Evolutionary conservation across 1,140 invertebrate genomes (phyloP).

Genomic region (Alviniconcha marisindica): DNA sequence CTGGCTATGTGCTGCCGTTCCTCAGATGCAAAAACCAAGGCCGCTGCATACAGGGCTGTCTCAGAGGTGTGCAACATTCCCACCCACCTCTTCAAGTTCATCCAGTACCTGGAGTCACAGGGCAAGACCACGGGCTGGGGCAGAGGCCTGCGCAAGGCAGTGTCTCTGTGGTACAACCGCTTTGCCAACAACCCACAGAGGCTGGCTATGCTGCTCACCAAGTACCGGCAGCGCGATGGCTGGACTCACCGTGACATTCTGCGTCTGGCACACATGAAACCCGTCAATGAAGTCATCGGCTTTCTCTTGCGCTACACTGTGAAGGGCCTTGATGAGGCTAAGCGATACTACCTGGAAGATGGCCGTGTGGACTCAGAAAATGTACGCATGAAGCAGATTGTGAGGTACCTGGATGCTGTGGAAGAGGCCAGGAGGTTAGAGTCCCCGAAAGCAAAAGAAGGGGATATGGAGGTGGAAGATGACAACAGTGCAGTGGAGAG

Average conservation of each 20-base stretch:
- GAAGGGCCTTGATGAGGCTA: constrained; percentile 76
- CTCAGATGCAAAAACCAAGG: background rate
- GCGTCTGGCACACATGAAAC: constrained; percentile 81
- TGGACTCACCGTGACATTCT: constrained; percentile 84
- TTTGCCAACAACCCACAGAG: constrained; percentile 77
- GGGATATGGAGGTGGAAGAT: background rate
- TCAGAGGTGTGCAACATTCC: constrained; percentile 74
- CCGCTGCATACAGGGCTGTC: background rate
- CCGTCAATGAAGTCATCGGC: constrained; percentile 51
- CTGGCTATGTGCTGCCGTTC: constrained; percentile 19
- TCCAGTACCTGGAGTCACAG: constrained; percentile 62
- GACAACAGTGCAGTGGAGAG: constrained; percentile 61
- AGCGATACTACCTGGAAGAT: constrained; percentile 36
- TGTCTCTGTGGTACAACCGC: constrained; percentile 81
- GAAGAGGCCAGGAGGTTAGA: background rate
- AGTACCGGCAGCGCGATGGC: constrained; percentile 80
- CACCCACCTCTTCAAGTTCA: constrained; percentile 75
- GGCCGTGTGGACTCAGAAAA: background rate
- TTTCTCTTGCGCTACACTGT: constrained; percentile 57
- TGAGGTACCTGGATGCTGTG: constrained; percentile 3
- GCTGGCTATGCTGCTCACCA: constrained; percentile 81
- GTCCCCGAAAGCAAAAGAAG: background rate
- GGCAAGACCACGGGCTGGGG: constrained; percentile 78
- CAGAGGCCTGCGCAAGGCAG: constrained; percentile 80
- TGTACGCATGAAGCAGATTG: background rate